Evolutionary conservation across 2,888 invertebrate species (phyloP).

Genomic region (Disparrhopalites patrizii): DNA sequence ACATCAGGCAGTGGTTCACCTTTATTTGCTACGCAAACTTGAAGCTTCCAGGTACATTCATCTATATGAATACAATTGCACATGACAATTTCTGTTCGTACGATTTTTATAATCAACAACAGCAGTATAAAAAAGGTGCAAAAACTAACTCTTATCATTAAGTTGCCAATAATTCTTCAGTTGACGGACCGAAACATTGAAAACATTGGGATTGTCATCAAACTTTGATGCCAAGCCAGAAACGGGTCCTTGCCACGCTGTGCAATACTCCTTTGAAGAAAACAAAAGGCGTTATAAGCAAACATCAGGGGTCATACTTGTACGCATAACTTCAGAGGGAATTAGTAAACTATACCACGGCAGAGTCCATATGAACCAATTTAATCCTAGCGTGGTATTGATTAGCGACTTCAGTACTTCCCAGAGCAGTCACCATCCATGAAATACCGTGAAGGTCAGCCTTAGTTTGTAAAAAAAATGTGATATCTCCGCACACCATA

Average conservation of each 20-base stretch:
- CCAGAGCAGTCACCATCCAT: background rate
- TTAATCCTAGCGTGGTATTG: background rate
- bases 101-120: background rate
- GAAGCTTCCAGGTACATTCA: background rate
- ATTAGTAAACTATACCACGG: background rate
- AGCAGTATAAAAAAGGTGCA: background rate
- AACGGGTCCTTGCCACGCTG: background rate
- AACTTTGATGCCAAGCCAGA: background rate
- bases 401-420: background rate
- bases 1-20: background rate
- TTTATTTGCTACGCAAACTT: background rate
- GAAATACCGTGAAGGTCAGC: background rate
- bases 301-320: no score
- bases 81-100: background rate
- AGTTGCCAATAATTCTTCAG: background rate
- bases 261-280: no score
- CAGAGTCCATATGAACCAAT: background rate
- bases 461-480: slow-evolving; percentile 1
- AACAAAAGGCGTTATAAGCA: no score
- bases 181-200: background rate
- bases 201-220: background rate
- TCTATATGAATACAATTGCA: background rate
- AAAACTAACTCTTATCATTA: background rate
- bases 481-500: background rate
- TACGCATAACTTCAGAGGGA: no score